Evolutionary conservation across 2,888 invertebrate species (phyloP), one percentile per base, ranked within the genome.

Genomic region (Drosophila trichaetosa): DNA sequence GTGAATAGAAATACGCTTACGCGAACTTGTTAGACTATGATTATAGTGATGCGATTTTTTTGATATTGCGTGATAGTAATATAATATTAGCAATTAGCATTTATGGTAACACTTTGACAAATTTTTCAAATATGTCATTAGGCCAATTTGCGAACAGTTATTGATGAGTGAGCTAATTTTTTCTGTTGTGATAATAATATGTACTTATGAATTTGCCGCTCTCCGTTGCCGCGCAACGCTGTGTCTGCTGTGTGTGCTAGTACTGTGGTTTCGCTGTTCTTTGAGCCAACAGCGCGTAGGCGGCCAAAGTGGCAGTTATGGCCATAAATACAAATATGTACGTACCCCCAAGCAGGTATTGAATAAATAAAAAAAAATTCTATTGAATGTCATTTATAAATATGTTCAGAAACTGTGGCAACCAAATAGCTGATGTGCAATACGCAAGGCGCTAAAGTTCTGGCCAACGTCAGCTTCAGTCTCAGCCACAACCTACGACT

Each of bases 301-400:
- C 79, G 89, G 65, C 72, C 80, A 74, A 84, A 84, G 85, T 89
- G 83, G 86, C 87, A 85, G 87, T 87, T 87, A 89, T 89, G 85
- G 83, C 83, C 85, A 89, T 89, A 87, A 83, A 84, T 77, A 82
- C 87, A 83, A 88, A 84, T 87, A 82, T 82, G 86, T 86, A 79
- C 85, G 84, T 82, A 79, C 65, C 76, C 76, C 69, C 75, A 72
- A 85, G 80, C 87, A 85, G 87, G 83, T 87, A 89, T 87, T 87
- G 77, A 83, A 83, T 78, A 62, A 58, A 70, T 46, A 46, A 71
- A 67, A 77, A 77, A 85, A 72, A 83, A 69, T 69, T 63, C 57
- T 70, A 81, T 85, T 79, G 79, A 85, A 75, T 80, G 82, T 76
- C 76, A 83, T 80, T 82, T 76, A 80, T 75, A 80, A 75, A 77